Base-by-base conservation (phyloP, 1,140 invertebrate species). In the Panulirus ornatus region DNA sequence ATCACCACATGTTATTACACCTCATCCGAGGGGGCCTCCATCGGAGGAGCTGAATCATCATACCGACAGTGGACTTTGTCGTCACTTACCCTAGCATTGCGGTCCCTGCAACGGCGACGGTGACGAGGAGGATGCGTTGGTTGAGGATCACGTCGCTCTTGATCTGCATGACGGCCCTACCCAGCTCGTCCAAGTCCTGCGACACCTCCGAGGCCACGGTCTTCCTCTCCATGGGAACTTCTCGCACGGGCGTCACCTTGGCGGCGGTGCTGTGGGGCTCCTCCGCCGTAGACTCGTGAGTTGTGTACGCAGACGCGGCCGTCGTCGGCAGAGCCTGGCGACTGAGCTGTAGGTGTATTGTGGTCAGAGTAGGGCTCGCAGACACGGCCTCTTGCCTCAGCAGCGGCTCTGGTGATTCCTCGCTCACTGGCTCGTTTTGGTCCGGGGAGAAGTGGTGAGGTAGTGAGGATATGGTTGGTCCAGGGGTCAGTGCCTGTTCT, bases 11-110 rank as follows among this genome's bases (percentile, higher is more conserved):
- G 14, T 47, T 47, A 47, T 47, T 47, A 47, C 14, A 11, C 5
- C 44, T 6, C 5, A 47, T 47, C 5, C 44, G 44, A 47, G 5
- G 5, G 5, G 14, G 14, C 44, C 44, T 6, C 44, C 44, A 11
- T 14, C 44, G 44, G 44, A 47, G 5, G 44, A 6, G 44, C 44
- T 47, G 44, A 6, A 47, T 14, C 44, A 11, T 14, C 44, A 47
- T 47, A 47, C 5, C 44, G 5, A 5, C 44, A 3, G 1, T 19
- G 19, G 27, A 34, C 58, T 27, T 70, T 6, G 9, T n/a, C 8
- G 44, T n/a, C 11, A 86, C 91, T 89, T 85, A 91, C 91, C 91
- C 91, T 2, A 91, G 70, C 91, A 91, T 91, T 42, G 91, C 91
- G 44, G 89, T 71, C 36, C 91, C 86, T 5, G 91, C 91, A n/a